phyloP scores from a whole-genome alignment of 2,888 invertebrate genomes.

The Ephialtes manifestator region DNA sequence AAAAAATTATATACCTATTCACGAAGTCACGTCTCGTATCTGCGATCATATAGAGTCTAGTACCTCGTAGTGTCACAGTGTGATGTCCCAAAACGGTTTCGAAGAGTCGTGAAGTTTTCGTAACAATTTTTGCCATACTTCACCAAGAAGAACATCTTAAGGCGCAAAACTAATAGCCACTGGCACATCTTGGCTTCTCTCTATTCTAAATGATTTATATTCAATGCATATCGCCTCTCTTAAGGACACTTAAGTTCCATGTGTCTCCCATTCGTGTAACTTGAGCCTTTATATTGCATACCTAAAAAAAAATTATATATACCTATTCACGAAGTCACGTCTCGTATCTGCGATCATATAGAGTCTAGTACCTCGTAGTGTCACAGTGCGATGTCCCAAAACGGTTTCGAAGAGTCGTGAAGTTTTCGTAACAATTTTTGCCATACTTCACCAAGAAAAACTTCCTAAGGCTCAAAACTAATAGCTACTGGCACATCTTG shows the following conservation, averaged over 20 bases:
- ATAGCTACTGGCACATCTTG: neutral
- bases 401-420: too few relatives aligned
- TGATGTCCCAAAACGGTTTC: too few relatives aligned
- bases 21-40: conserved; percentile 53
- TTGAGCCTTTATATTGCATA: conserved; percentile 37
- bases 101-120: too few relatives aligned
- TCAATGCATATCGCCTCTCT: neutral
- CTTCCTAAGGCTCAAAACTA: neutral
- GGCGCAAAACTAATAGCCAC: neutral
- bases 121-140: too few relatives aligned
- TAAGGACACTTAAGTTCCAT: neutral
- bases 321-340: conserved; percentile 60
- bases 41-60: conserved; percentile 30
- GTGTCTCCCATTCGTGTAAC: conserved; percentile 47
- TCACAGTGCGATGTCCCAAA: conserved; percentile 45
- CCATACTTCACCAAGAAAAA: too few relatives aligned
- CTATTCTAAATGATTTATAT: neutral
- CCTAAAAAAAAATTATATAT: conserved; percentile 50
- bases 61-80: conserved; percentile 48
- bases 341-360: conserved; percentile 34
- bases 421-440: too few relatives aligned
- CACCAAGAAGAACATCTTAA: too few relatives aligned
- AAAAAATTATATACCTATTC: conserved; percentile 62
- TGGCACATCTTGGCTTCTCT: neutral
- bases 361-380: conserved; percentile 33